Percentiles rank a stretch among this genome's conserved stretches.
phyloP scores from a whole-genome alignment of 1,140 invertebrate species.

The Zaprionus taronus region DNA sequence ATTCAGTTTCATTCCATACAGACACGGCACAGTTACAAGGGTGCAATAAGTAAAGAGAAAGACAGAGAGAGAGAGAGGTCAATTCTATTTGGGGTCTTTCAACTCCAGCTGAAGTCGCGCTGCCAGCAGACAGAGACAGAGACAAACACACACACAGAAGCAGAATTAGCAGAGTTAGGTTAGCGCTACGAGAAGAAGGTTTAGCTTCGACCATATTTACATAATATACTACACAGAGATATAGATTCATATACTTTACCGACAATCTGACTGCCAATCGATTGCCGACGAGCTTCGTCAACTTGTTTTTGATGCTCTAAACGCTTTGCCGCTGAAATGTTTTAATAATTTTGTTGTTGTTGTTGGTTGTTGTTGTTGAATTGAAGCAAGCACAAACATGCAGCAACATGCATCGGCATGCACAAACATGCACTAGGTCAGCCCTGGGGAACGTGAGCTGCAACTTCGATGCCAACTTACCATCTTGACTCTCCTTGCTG shows the following conservation, averaged over 20 bases:
- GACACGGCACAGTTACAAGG: slow-evolving; percentile 13
- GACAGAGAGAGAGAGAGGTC: not conserved
- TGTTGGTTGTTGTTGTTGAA: slow-evolving; percentile 83
- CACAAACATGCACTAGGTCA: not conserved
- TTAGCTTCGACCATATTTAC: slow-evolving; percentile 2
- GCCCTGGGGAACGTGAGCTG: not conserved
- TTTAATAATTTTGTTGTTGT: slow-evolving; percentile 69
- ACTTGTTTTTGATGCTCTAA: slow-evolving; percentile 72
- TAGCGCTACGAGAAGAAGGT: slow-evolving; percentile 57
- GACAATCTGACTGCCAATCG: slow-evolving; percentile 78
- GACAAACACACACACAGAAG: slow-evolving; percentile 63
- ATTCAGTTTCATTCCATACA: not conserved
- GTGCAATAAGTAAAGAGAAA: slow-evolving; percentile 33
- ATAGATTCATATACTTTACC: slow-evolving; percentile 71
- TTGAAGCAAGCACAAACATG: not conserved
- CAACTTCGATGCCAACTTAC: slow-evolving; percentile 52
- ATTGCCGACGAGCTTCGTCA: slow-evolving; percentile 76
- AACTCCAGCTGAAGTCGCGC: slow-evolving; percentile 30
- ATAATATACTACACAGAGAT: not conserved
- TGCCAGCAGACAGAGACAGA: slow-evolving; percentile 10
- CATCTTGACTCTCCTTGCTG: slow-evolving; percentile 82
- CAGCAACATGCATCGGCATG: slow-evolving; percentile 85
- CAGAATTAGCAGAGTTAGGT: slow-evolving; percentile 44
- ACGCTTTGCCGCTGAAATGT: slow-evolving; percentile 72
- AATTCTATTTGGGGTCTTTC: not conserved